Base-by-base conservation (phyloP, 2,888 invertebrate genomes). In the Ecliptopera silaceata region DNA sequence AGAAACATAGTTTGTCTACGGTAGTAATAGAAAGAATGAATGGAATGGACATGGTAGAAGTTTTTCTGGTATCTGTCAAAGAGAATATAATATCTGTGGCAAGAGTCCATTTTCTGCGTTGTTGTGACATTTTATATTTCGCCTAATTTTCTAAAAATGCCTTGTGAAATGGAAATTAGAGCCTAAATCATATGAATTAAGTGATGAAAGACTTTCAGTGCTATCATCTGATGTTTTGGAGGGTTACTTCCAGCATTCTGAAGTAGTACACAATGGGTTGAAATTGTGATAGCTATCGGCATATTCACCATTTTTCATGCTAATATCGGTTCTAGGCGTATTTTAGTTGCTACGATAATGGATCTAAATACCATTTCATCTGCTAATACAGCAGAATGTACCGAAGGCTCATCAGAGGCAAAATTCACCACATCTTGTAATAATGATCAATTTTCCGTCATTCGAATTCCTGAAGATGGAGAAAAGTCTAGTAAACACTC, bases 401-500 rank as follows among this genome's bases (percentile, higher is more conserved):
- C 87, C 18, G 88, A 86, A 63, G 84, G 79, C 71, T 80, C 85
- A 12, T 79, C 84, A 43, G 88, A 89, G 54, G 80, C 74, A 68
- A 90, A 88, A 79, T 89, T 84, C 65, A 66, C 80, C 63, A 64
- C 84, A 58, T 41, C 59, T 58, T 81, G 83, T 70, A 86, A 80
- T 61, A 84, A 81, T 69, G 91, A 90, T 60, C 83, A 88, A 63
- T 89, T 85, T 67, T 84, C 88, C 32, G 83, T 89, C 61, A 87
- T 88, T 73, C 83, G 88, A 61, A 88, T 91, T 73, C 86, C 90
- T 51, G 88, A 88, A 73, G 88, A 88, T 74, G 79, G 80, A 63
- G 88, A 87, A 59, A 94, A 93, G 71, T 93, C 94, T 72, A 95
- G 94, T 82, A 96, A 95, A 83, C 95, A 95, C 91, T 96, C 96